Evolutionary conservation across 2,113 vertebrate species (phyloP).

Genomic region (Megaleporinus macrocephalus): DNA sequence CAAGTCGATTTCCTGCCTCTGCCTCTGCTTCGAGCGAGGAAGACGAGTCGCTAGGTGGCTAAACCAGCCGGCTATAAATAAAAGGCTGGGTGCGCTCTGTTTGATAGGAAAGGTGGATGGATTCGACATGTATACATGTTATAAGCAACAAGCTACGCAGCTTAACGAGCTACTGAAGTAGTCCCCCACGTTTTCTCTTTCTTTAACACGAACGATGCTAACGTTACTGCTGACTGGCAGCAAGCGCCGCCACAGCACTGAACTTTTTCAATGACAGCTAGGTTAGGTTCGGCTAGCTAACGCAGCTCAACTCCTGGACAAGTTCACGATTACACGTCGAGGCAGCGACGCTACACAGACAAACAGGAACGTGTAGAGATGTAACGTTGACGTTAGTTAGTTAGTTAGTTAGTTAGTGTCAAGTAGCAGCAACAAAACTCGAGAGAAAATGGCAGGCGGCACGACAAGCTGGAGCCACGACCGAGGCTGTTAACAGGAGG

Average conservation of each 20-base stretch:
- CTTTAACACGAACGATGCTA: neutral
- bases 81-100: neutral
- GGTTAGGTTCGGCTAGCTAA: neutral
- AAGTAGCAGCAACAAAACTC: neutral
- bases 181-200: neutral
- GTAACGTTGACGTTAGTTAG: neutral
- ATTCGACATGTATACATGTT: neutral
- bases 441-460: neutral
- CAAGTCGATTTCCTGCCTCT: slow-evolving; percentile 38
- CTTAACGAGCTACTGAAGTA: neutral
- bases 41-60: neutral
- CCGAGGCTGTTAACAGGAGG: neutral
- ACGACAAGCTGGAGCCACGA: neutral
- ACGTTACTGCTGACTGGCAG: neutral
- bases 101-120: neutral
- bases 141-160: neutral
- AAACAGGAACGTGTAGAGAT: neutral
- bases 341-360: neutral
- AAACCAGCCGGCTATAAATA: neutral
- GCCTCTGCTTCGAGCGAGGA: neutral
- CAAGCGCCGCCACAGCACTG: neutral
- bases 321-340: neutral
- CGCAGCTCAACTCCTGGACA: too few relatives aligned
- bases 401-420: neutral
- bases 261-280: slow-evolving; percentile 4